Percentiles rank a stretch among this genome's conserved stretches.
phyloP scores from a whole-genome alignment of 2,797 vertebrate species.

The Threskiornis aethiopicus region DNA sequence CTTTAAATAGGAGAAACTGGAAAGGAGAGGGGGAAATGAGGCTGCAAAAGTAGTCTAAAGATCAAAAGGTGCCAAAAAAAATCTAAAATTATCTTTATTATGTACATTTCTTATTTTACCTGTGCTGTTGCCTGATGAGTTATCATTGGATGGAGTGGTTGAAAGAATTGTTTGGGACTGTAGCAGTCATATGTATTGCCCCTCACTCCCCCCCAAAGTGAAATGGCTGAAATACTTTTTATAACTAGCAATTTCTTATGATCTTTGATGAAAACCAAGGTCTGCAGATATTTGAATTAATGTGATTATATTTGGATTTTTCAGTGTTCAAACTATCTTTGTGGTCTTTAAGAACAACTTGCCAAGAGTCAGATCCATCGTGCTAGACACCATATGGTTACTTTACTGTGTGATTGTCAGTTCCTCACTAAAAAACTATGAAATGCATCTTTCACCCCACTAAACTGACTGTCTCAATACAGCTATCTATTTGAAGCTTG shows the following conservation, averaged over 20 bases:
- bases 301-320: not conserved
- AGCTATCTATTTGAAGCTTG: not conserved
- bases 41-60: not conserved
- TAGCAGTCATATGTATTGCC: not conserved
- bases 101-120: not conserved
- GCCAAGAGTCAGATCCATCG: not conserved
- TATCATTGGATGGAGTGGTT: not conserved
- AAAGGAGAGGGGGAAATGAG: not conserved
- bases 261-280: not conserved
- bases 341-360: not conserved
- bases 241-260: not conserved
- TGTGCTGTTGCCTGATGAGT: not conserved
- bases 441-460: not conserved
- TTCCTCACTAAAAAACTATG: not conserved
- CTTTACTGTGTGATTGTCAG: not conserved
- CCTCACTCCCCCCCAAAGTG: accelerated
- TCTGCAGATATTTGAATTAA: not conserved
- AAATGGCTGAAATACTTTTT: not conserved
- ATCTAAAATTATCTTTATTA: not conserved
- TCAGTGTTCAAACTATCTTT: not conserved
- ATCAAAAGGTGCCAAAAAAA: not conserved
- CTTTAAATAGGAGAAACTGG: not conserved
- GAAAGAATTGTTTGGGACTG: not conserved
- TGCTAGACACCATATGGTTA: not conserved
- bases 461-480: not conserved